Percentiles rank a stretch among this genome's conserved stretches.
Evolutionary conservation across 2,113 vertebrate species (phyloP).

Genomic region (Phaethornis superciliosus): DNA sequence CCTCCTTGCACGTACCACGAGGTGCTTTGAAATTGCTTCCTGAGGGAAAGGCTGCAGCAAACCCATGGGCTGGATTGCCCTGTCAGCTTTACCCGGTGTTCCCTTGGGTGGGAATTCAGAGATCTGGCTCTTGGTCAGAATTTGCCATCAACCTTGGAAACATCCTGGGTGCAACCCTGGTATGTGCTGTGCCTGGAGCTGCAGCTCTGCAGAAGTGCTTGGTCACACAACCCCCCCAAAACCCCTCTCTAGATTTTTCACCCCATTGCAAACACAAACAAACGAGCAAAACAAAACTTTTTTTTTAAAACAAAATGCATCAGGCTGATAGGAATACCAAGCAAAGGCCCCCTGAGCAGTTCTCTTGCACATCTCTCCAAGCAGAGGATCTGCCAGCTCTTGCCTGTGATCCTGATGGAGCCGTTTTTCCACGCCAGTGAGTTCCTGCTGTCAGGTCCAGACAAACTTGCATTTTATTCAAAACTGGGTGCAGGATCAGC

Average conservation of each 20-base stretch:
- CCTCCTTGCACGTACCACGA: neutral
- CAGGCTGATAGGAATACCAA: neutral
- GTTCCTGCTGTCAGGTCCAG: neutral
- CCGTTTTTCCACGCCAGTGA: neutral
- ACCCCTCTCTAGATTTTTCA: neutral
- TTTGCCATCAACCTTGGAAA: neutral
- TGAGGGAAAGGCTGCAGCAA: neutral
- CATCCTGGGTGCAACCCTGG: rapidly evolving
- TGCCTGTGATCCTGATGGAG: neutral
- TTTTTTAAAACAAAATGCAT: neutral
- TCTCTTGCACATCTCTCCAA: rapidly evolving
- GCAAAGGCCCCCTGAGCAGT: neutral
- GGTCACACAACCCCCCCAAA: neutral
- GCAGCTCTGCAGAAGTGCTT: neutral
- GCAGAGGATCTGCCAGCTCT: neutral
- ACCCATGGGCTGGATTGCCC: neutral
- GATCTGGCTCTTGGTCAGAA: neutral
- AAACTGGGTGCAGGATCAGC: neutral
- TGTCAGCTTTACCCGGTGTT: neutral
- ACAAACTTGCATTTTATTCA: conserved; percentile 51
- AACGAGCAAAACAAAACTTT: no score
- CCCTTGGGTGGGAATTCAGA: neutral
- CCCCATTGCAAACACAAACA: no score
- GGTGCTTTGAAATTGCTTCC: neutral
- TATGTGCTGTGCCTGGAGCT: neutral